Base-by-base conservation (phyloP, 64 coral and sea anemone genomes). In the Stichodactyla mertensii region DNA sequence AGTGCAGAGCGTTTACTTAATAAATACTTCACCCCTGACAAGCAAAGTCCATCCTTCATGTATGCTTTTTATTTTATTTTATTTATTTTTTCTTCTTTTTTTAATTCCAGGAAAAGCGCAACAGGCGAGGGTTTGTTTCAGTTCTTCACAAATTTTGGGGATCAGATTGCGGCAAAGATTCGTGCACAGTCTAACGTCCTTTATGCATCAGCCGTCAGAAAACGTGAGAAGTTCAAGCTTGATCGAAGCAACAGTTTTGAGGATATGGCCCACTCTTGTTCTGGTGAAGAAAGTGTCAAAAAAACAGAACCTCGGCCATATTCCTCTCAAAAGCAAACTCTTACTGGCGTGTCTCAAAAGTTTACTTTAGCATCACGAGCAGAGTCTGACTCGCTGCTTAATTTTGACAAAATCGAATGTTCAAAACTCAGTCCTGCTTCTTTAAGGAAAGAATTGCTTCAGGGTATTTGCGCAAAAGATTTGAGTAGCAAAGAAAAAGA, bases 81-180 rank as follows among this genome's bases (percentile, higher is more conserved):
- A n/a, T n/a, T n/a, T n/a, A n/a, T n/a, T n/a, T n/a, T n/a, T n/a
- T n/a, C n/a, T n/a, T n/a, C n/a, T 57, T 10, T 74, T 56, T 87
- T 15, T 82, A 15, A 23, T 45, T 28, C 9, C 79, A 92, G 90
- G 51, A 86, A 86, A 79, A 87, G 85, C 64, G 20, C 79, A 31
- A 92, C 90, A 28, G 90, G 90, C 5, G 90, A 83, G 71, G 90
- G 90, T 4, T 57, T 92, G 8, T 92, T 87, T 77, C 90, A 92
- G 61, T 92, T 92, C 78, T 87, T 87, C 52, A 92, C 90, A 4
- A 71, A 82, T 27, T 57, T 80, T 20, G 90, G 85, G 24, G 85
- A 87, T 52, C 52, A 86, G 31, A 92, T 92, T 18, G 60, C 77
- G 6, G 60, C 61, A 31, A 64, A 83, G 26, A 92, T 92, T 18